These are phyloP conservation scores for Cnemophilus loriae DNA, from an alignment of 2,113 vertebrate genomes.

Conservation along the genomic window DNA sequence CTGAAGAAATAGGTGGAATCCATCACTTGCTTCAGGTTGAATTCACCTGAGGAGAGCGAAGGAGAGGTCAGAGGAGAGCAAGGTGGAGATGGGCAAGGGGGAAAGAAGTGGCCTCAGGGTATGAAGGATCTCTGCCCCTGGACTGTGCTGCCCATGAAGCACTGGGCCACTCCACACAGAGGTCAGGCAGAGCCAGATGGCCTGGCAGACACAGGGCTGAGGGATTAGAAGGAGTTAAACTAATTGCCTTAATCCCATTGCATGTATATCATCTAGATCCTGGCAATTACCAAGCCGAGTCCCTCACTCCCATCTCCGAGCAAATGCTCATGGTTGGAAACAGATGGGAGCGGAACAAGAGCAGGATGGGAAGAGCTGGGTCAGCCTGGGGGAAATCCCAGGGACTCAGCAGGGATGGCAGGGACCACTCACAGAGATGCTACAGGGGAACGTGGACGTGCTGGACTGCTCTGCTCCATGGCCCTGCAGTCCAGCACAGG, in stretches of 20 bases:
- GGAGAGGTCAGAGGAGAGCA: not conserved
- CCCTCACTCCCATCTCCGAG: not conserved
- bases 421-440: not conserved
- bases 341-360: constrained; percentile 3
- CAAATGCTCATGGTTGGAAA: not conserved
- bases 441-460: not conserved
- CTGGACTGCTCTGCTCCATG: not conserved
- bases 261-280: constrained; percentile 28
- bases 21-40: constrained; percentile 85
- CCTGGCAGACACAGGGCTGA: constrained; percentile 11
- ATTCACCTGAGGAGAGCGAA: constrained; percentile 71
- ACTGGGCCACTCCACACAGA: not conserved
- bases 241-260: constrained; percentile 56
- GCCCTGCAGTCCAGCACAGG: not conserved
- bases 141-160: not conserved
- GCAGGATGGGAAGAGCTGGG: not conserved
- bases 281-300: not conserved
- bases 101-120: not conserved
- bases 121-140: rapidly evolving
- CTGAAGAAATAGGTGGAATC: constrained; percentile 94
- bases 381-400: not conserved
- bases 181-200: constrained; percentile 21
- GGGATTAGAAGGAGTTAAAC: constrained; percentile 49
- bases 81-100: not conserved
- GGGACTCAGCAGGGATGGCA: not conserved